Evolutionary conservation across 2,888 invertebrate genomes (phyloP).

Genomic region (Phania funesta): DNA sequence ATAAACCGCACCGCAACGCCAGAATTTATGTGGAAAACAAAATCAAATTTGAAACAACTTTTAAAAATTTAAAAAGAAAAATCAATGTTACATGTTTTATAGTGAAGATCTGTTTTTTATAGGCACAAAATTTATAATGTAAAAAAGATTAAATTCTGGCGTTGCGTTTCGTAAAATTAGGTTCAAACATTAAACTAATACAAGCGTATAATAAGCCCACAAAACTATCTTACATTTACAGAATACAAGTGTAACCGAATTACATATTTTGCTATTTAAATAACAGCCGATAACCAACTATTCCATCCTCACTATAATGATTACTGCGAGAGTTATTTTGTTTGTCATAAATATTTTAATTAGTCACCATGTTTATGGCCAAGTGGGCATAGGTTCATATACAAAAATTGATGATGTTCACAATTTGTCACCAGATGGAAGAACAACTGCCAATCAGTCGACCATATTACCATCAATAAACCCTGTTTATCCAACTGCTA

Average conservation of each 20-base stretch:
- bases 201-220: neutral
- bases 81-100: too few relatives aligned
- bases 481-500: neutral
- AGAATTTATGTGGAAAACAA: too few relatives aligned
- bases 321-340: slow-evolving; percentile 23
- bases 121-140: too few relatives aligned
- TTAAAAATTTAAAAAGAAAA: too few relatives aligned
- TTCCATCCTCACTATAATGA: slow-evolving; percentile 6
- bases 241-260: slow-evolving; percentile 33
- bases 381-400: slow-evolving; percentile 29
- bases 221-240: slow-evolving; percentile 40
- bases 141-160: too few relatives aligned
- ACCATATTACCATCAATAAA: neutral
- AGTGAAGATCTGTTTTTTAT: too few relatives aligned
- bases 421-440: neutral
- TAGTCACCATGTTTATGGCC: neutral
- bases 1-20: too few relatives aligned
- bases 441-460: neutral
- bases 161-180: too few relatives aligned
- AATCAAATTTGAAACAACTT: too few relatives aligned
- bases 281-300: neutral
- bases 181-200: neutral
- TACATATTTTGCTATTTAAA: slow-evolving; percentile 20
- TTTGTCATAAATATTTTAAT: slow-evolving; percentile 11
- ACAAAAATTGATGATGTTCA: slow-evolving; percentile 13